These are phyloP conservation scores for Nebria brevicollis DNA, from an alignment of 2,888 invertebrate genomes.

Conservation along the genomic window DNA sequence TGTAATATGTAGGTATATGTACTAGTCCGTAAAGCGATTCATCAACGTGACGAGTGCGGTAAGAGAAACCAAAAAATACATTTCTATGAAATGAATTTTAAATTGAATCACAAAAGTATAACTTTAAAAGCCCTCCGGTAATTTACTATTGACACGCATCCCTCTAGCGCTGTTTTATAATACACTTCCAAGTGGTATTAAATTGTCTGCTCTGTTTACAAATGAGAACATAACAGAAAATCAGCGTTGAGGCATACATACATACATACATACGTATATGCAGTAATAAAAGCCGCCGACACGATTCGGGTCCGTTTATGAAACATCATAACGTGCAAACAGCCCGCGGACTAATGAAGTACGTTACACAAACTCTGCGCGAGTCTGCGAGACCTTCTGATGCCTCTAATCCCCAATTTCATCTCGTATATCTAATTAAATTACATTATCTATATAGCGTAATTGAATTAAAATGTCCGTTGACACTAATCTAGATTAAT, in stretches of 20 bases:
- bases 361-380: slow-evolving; percentile 27
- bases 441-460: slow-evolving; percentile 47
- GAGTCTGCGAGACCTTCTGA: slow-evolving; percentile 40
- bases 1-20: not conserved
- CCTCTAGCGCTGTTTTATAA: not conserved
- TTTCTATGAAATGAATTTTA: too few species aligned
- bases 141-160: not conserved
- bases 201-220: not conserved
- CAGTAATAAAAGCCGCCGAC: not conserved
- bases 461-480: slow-evolving; percentile 48
- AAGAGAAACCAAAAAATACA: too few species aligned
- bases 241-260: not conserved
- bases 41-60: not conserved
- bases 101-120: too few species aligned
- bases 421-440: slow-evolving; percentile 47
- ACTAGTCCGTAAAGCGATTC: not conserved
- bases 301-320: slow-evolving; percentile 1
- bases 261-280: not conserved
- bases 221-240: not conserved
- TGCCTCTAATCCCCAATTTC: slow-evolving; percentile 45
- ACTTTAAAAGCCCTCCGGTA: not conserved
- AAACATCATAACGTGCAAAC: slow-evolving; percentile 28
- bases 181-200: not conserved
- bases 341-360: slow-evolving; percentile 36
- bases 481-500: slow-evolving; percentile 48